These are phyloP conservation scores for Mungos mungo DNA, from an alignment of 2,113 vertebrate species.

Conservation along the genomic window DNA sequence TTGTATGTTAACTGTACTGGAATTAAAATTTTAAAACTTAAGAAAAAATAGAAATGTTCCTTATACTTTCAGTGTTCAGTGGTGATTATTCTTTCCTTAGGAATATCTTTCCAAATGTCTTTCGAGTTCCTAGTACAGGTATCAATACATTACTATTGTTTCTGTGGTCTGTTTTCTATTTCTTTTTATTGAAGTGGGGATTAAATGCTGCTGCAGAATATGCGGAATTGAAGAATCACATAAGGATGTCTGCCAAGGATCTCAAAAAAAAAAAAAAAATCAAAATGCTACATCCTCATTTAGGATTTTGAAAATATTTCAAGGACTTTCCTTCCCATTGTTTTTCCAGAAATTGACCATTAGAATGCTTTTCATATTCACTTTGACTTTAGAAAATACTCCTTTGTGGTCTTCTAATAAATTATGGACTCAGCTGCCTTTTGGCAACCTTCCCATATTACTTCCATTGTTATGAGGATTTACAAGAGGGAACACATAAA, in stretches of 20 bases:
- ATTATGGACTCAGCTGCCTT: background rate
- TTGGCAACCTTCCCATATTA: background rate
- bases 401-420: background rate
- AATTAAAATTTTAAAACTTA: background rate
- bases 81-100: slow-evolving; percentile 27
- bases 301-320: slow-evolving; percentile 63
- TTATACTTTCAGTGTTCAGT: background rate
- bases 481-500: background rate
- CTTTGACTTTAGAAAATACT: slow-evolving; percentile 27
- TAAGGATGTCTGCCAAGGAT: background rate
- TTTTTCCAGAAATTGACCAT: slow-evolving; percentile 53
- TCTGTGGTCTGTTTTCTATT: slow-evolving; percentile 14
- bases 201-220: background rate
- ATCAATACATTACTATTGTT: background rate
- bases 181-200: slow-evolving; percentile 36
- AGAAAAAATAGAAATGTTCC: slow-evolving; percentile 42
- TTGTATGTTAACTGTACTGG: background rate
- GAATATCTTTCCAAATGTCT: background rate
- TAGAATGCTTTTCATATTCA: background rate
- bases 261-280: slow-evolving; percentile 24
- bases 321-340: background rate
- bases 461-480: background rate
- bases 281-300: background rate
- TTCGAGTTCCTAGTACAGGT: background rate
- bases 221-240: background rate